Conservation (phyloP, 2,113 vertebrate genomes). For the Apteryx owenii region DNA sequence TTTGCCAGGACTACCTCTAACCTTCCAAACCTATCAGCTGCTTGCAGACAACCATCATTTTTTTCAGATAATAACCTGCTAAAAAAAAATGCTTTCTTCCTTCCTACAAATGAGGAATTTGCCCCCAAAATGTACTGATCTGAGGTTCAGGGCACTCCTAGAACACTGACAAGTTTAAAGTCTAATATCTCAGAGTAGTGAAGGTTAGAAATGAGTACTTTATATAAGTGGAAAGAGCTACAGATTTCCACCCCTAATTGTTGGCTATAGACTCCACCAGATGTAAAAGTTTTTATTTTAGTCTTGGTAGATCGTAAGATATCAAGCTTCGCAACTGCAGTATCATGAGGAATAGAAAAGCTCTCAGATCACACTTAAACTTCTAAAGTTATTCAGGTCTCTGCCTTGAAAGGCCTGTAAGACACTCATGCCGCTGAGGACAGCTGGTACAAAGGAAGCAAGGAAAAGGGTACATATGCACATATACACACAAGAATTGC, state of each 20-base stretch:
- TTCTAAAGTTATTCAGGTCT: neutral
- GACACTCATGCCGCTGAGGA: neutral
- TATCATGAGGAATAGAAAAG: neutral
- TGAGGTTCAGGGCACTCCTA: neutral
- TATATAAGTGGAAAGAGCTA: neutral
- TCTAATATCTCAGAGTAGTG: constrained; percentile 8
- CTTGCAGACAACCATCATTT: constrained; percentile 55
- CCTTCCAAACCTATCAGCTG: constrained; percentile 59
- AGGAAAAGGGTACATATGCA: neutral
- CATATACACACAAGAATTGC: neutral
- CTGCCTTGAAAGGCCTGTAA: neutral
- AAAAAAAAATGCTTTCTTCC: constrained; percentile 43
- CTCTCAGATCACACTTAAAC: neutral
- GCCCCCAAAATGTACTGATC: neutral
- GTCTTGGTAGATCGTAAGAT: neutral
- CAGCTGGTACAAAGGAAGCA: neutral
- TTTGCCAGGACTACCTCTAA: constrained; percentile 60
- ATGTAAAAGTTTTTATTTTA: neutral
- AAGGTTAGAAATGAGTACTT: constrained; percentile 4
- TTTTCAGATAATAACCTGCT: constrained; percentile 63
- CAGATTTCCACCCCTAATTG: neutral
- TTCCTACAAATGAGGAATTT: constrained; percentile 45
- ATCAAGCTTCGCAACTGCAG: neutral
- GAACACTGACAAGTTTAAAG: constrained; percentile 13
- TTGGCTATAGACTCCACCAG: neutral